A percentile compares a stretch with the other conserved stretches of the same genome.
These are phyloP conservation scores for Onychorhynchus coronatus DNA, from an alignment of 2,113 vertebrate genomes.

Conservation along the genomic window DNA sequence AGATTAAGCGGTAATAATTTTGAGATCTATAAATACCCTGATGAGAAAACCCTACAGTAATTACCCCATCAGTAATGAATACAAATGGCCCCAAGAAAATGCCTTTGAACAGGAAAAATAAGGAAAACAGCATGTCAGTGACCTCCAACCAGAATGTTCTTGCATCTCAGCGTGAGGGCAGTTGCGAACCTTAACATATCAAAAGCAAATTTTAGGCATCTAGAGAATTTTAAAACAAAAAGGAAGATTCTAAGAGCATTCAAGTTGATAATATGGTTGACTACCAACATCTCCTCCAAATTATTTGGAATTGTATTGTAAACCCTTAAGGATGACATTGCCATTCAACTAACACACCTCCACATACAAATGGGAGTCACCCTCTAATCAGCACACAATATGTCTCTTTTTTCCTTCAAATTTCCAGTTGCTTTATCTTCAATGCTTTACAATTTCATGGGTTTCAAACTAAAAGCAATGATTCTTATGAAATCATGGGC, in stretches of 20 bases:
- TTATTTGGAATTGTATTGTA: background rate
- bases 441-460: background rate
- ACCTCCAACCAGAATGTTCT: background rate
- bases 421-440: background rate
- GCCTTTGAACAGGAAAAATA: background rate
- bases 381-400: background rate
- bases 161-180: background rate
- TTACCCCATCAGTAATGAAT: background rate
- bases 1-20: slow-evolving; percentile 33
- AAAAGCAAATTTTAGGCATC: background rate
- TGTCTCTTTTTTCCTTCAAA: background rate
- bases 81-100: slow-evolving; percentile 14
- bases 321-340: background rate
- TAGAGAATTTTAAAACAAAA: background rate
- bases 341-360: background rate
- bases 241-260: background rate
- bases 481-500: background rate
- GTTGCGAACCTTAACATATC: background rate
- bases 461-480: background rate
- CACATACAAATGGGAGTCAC: background rate
- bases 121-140: background rate
- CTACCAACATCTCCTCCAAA: too few relatives aligned
- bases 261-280: background rate
- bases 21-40: slow-evolving; percentile 22
- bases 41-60: background rate